Base-by-base conservation (phyloP, 2,888 invertebrate genomes). In the Heteromurus nitidus region DNA sequence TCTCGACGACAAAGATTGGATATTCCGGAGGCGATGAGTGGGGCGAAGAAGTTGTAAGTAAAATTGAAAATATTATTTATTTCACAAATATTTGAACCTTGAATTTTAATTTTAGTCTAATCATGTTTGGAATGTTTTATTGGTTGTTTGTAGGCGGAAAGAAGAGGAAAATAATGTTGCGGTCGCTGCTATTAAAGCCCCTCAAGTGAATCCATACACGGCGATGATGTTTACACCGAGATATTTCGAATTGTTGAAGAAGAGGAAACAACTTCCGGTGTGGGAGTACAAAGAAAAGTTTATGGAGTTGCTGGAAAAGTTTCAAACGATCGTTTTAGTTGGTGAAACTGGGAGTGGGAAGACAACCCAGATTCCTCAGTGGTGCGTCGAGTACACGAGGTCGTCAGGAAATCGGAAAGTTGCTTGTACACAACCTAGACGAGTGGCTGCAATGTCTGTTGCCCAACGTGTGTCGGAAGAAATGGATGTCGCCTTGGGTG, bases 291-390 rank as follows among this genome's bases (percentile, higher is more conserved):
- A 96, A 88, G 93, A 94, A 0, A 97, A 98, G 90, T 99, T 99
- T 89, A 95, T 97, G 94, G 93, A 97, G 87, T 91, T 97, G 47
- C 91, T 99, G n/a, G 93, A 93, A 84, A 94, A 95, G 74, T 95
- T 98, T 90, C 99, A 99, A 88, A 95, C 95, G 85, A 95, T 98
- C 28, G 98, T 99, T 1, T 91, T 99, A 0, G 99, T 99, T 2
- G 99, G 99, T 87, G 99, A 99, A 89, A 99, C 98, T 0, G 99
- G 99, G n/a, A 98, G 98, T 1, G 99, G 99, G 0, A 99, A 99
- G 91, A 99, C 99, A 0, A 99, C 99, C 13, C 99, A 98, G 91
- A 99, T 99, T 88, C 99, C 99, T 0, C 99, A 97, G 90, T 97
- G 97, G 90, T 95, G 95, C 88, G 94, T 95, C 0, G 94, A 95